A percentile compares a stretch with the other conserved stretches of the same genome.
phyloP scores from a whole-genome alignment of 2,797 vertebrate genomes.

The Pantherophis vulpinus region DNA sequence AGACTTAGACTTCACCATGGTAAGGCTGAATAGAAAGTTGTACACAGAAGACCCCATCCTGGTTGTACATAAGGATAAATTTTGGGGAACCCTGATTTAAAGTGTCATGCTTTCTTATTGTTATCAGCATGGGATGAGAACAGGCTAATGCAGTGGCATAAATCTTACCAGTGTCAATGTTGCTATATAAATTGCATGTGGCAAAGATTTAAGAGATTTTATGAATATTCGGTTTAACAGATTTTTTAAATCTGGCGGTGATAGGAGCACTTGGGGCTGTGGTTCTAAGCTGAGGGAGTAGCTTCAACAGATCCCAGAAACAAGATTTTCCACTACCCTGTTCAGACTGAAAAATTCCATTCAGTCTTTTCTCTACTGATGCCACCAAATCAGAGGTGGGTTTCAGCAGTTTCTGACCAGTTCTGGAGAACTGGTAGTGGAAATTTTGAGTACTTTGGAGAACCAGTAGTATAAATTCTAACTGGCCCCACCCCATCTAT shows the following conservation, averaged over 20 bases:
- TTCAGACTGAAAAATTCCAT: background rate
- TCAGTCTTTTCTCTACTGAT: background rate
- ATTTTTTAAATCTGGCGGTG: background rate
- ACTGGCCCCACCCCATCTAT: too few relatives aligned
- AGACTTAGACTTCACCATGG: background rate
- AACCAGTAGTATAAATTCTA: too few relatives aligned
- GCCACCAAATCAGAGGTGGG: background rate
- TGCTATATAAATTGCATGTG: background rate
- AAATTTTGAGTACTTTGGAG: too few relatives aligned
- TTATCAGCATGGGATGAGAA: background rate
- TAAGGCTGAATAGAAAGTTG: background rate
- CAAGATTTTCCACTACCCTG: background rate
- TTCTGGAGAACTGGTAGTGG: too few relatives aligned
- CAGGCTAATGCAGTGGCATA: background rate
- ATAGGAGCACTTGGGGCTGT: background rate
- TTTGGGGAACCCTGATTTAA: background rate
- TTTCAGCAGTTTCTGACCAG: too few relatives aligned
- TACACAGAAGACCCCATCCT: background rate
- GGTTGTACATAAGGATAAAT: background rate
- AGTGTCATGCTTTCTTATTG: background rate
- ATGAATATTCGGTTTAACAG: background rate
- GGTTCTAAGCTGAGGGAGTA: background rate
- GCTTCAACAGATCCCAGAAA: background rate
- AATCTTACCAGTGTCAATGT: background rate
- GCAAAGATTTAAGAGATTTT: background rate